Percentiles rank a stretch among this genome's conserved stretches.
Conservation (phyloP, 2,888 invertebrate genomes). For the Sphecodes monilicornis region DNA sequence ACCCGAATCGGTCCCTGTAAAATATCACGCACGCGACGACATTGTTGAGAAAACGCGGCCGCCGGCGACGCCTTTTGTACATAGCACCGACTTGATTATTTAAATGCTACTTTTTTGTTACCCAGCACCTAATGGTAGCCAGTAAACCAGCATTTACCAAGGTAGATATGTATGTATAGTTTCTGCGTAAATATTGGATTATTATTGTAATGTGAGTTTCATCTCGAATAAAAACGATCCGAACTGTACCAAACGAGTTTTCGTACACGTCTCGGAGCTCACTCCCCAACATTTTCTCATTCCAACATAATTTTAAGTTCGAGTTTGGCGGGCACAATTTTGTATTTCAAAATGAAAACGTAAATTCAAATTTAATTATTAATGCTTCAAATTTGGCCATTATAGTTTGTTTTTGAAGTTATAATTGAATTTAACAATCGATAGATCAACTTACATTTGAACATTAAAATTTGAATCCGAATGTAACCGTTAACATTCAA, state of each 20-base stretch:
- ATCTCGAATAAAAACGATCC: slow-evolving; percentile 74
- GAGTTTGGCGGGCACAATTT: neutral
- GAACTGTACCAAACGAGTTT: slow-evolving; percentile 57
- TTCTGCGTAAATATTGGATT: slow-evolving; percentile 68
- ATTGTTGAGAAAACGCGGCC: slow-evolving; percentile 10
- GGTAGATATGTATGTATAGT: slow-evolving; percentile 68
- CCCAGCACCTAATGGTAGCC: slow-evolving; percentile 65
- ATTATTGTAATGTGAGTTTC: slow-evolving; percentile 73
- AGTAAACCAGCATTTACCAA: slow-evolving; percentile 74
- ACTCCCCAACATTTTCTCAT: neutral
- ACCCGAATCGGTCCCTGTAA: slow-evolving; percentile 30
- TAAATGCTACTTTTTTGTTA: slow-evolving; percentile 67
- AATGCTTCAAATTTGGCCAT: too few species aligned
- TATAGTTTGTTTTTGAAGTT: too few species aligned
- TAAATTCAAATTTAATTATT: too few species aligned
- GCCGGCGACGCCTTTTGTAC: slow-evolving; percentile 59
- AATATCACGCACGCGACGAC: slow-evolving; percentile 34
- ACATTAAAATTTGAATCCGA: neutral
- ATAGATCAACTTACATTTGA: too few species aligned
- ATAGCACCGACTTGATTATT: slow-evolving; percentile 70
- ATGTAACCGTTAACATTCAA: too few species aligned
- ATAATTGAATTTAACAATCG: too few species aligned
- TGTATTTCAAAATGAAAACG: neutral
- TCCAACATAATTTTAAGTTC: neutral
- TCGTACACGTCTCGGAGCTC: neutral